Percentiles rank a stretch among this genome's conserved stretches.
Evolutionary conservation across 2,797 vertebrate species (phyloP).

Genomic region (Gallinago stenura): DNA sequence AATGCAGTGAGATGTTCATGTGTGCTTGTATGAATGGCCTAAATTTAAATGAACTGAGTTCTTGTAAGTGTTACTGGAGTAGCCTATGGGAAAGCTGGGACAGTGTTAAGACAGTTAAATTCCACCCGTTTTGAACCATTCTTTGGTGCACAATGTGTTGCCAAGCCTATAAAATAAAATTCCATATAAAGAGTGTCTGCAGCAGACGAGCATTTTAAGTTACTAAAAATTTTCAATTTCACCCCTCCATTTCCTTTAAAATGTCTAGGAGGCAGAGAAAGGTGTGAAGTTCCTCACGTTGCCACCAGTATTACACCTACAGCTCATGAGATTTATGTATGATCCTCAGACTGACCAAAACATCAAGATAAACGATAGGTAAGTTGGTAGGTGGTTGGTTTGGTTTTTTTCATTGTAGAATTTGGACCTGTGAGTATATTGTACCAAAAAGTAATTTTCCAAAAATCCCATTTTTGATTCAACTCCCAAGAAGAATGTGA

Average conservation of each 20-base stretch:
- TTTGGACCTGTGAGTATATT: neutral
- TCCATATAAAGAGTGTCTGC: neutral
- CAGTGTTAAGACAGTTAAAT: neutral
- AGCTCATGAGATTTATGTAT: slow-evolving; percentile 99
- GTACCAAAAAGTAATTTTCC: neutral
- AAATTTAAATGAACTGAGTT: neutral
- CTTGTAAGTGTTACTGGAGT: neutral
- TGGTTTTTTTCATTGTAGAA: neutral
- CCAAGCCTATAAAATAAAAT: neutral
- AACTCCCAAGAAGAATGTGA: neutral
- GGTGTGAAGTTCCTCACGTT: slow-evolving; percentile 98
- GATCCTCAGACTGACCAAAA: slow-evolving; percentile 99
- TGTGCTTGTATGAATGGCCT: neutral
- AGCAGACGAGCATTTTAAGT: neutral
- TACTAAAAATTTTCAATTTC: neutral
- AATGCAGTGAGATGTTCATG: neutral
- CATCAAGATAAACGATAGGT: slow-evolving; percentile 99
- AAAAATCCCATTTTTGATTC: neutral
- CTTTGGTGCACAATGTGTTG: neutral
- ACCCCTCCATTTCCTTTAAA: neutral
- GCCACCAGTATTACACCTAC: slow-evolving; percentile 96
- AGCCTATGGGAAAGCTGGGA: neutral
- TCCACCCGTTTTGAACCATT: neutral
- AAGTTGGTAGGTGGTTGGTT: neutral
- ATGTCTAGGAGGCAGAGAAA: slow-evolving; percentile 94